A percentile compares a stretch with the other conserved stretches of the same genome.
These are phyloP conservation scores for Drosophila helvetica DNA, from an alignment of 2,888 invertebrate species.

Conservation along the genomic window DNA sequence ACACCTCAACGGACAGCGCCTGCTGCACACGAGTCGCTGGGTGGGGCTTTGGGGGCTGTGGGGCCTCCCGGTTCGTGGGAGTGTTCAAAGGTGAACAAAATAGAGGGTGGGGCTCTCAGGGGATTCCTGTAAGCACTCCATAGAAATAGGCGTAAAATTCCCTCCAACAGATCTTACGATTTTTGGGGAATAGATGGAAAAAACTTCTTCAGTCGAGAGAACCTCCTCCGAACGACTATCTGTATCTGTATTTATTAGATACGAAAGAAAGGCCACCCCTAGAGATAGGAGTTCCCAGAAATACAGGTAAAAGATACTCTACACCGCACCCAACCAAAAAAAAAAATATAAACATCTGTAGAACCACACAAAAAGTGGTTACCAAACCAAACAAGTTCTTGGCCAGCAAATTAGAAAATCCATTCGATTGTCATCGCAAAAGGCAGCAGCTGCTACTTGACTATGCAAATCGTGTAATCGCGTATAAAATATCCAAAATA, in stretches of 20 bases:
- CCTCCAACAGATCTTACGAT: background rate
- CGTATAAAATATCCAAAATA: conserved; percentile 10
- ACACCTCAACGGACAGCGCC: conserved; percentile 33
- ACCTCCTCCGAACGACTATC: background rate
- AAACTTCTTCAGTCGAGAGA: too few relatives aligned
- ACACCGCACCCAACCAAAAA: conserved; percentile 2
- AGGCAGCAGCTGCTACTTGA: conserved; percentile 14
- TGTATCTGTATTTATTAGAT: conserved; percentile 3
- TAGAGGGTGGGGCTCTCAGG: background rate
- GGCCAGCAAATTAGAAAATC: conserved; percentile 28
- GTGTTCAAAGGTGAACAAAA: conserved; percentile 22
- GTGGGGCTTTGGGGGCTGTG: conserved; percentile 37
- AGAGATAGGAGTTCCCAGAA: conserved; percentile 33
- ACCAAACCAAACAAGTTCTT: conserved; percentile 21
- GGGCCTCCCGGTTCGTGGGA: conserved; percentile 15
- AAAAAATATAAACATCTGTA: conserved; percentile 2
- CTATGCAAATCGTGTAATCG: conserved; percentile 26
- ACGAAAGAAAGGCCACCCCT: background rate
- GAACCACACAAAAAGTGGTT: background rate
- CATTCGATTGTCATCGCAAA: conserved; percentile 34
- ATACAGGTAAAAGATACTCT: conserved; percentile 16
- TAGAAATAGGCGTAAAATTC: background rate
- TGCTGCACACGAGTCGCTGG: conserved; percentile 42
- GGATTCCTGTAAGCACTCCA: background rate
- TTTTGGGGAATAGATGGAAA: too few relatives aligned